Percentiles rank a stretch among this genome's conserved stretches.
Conservation (phyloP, 2,888 invertebrate genomes). For the Ctena decussata region DNA sequence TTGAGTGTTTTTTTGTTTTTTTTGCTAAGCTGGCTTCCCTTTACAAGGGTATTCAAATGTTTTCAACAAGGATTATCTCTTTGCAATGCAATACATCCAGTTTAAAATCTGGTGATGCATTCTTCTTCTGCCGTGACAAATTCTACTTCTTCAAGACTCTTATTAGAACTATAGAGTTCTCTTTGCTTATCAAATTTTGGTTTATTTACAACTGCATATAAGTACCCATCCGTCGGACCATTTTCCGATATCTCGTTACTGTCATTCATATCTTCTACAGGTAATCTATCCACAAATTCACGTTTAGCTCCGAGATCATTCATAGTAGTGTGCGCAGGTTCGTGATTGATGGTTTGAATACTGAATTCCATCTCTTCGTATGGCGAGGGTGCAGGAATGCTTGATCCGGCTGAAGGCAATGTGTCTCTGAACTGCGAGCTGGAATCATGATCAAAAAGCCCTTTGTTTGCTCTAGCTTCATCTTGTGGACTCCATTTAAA, state of each 20-base stretch:
- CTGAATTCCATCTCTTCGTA: not conserved
- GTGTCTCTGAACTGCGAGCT: not conserved
- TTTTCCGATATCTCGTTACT: no score
- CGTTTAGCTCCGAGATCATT: no score
- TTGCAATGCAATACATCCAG: not conserved
- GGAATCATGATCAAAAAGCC: not conserved
- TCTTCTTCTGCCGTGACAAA: not conserved
- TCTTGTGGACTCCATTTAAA: not conserved
- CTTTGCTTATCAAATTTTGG: not conserved
- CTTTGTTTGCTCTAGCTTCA: not conserved
- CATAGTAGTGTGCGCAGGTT: no score
- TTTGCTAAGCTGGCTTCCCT: no score
- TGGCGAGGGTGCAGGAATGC: not conserved
- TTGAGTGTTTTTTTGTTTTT: no score
- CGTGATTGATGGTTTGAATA: not conserved
- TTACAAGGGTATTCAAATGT: no score
- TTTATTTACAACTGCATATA: not conserved
- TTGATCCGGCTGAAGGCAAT: not conserved
- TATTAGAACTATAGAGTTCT: not conserved
- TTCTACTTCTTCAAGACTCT: not conserved
- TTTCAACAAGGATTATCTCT: no score
- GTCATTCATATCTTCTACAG: no score
- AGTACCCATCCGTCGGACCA: not conserved
- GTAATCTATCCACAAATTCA: no score
- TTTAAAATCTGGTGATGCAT: constrained; percentile 1